A percentile compares a stretch with the other conserved stretches of the same genome.
Conservation (phyloP, 2,113 vertebrate species). For the Eudorcas thomsonii region DNA sequence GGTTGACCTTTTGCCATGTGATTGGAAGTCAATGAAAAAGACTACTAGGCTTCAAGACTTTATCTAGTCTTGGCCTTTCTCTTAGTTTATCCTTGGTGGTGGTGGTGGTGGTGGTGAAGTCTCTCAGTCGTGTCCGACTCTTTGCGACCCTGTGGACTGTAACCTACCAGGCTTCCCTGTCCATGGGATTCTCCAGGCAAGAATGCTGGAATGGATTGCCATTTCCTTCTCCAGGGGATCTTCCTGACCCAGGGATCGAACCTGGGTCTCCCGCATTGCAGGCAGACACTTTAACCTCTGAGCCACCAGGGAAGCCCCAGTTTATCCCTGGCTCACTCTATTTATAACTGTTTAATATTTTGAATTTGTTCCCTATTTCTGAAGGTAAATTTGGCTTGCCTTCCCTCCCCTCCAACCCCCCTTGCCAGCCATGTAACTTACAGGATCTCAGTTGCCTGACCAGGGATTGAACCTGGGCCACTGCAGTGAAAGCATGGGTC, state of each 20-base stretch:
- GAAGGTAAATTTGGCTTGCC: not conserved
- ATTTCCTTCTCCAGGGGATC: too few species aligned
- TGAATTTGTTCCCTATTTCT: not conserved
- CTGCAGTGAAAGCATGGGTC: not conserved
- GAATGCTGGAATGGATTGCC: too few species aligned
- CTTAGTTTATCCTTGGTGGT: not conserved
- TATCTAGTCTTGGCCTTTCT: not conserved
- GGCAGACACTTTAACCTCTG: too few species aligned
- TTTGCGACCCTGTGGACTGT: too few species aligned
- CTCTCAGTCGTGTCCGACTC: too few species aligned
- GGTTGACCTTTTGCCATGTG: not conserved
- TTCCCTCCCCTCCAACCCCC: rapidly evolving
- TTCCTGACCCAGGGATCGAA: too few species aligned
- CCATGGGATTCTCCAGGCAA: too few species aligned
- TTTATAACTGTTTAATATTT: not conserved
- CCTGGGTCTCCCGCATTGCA: too few species aligned
- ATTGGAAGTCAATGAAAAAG: not conserved
- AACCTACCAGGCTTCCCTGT: too few species aligned
- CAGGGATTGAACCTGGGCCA: not conserved
- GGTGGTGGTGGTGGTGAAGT: too few species aligned
- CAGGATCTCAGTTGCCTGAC: not conserved
- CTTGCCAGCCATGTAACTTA: not conserved
- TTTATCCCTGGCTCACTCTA: not conserved
- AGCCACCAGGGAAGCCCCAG: too few species aligned
- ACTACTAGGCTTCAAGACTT: not conserved